Percentiles rank a stretch among this genome's conserved stretches.
These are phyloP conservation scores for Tetranychus piercei DNA, from an alignment of 2,888 invertebrate genomes.

Conservation along the genomic window DNA sequence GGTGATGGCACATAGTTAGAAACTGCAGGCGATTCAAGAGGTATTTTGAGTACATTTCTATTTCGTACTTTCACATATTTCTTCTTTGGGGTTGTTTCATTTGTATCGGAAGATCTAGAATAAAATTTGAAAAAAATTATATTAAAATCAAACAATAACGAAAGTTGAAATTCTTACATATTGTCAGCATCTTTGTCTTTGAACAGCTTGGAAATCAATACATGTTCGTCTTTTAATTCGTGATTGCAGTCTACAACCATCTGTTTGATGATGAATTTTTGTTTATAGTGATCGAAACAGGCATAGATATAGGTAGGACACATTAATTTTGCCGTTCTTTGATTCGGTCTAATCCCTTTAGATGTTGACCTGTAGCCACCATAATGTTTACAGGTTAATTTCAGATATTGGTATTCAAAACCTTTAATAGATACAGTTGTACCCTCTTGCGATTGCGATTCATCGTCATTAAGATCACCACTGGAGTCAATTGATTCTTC, in stretches of 20 bases:
- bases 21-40: constrained; percentile 4
- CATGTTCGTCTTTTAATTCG: constrained; percentile 11
- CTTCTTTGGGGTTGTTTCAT: background rate
- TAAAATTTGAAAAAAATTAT: background rate
- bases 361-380: constrained; percentile 8
- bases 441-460: background rate
- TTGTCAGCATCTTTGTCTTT: background rate
- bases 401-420: constrained; percentile 9
- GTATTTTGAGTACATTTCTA: constrained; percentile 10
- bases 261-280: constrained; percentile 11
- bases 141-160: background rate
- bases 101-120: background rate
- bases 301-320: constrained; percentile 9
- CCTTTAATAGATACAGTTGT: background rate
- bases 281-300: constrained; percentile 6
- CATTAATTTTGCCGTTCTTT: background rate
- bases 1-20: background rate
- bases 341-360: background rate
- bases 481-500: background rate
- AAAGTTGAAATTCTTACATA: background rate
- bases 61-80: background rate
- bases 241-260: constrained; percentile 7
- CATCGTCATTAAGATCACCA: background rate
- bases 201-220: background rate
- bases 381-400: constrained; percentile 13